These are phyloP conservation scores for Myathropa florea DNA, from an alignment of 2,888 invertebrate species.

Conservation along the genomic window DNA sequence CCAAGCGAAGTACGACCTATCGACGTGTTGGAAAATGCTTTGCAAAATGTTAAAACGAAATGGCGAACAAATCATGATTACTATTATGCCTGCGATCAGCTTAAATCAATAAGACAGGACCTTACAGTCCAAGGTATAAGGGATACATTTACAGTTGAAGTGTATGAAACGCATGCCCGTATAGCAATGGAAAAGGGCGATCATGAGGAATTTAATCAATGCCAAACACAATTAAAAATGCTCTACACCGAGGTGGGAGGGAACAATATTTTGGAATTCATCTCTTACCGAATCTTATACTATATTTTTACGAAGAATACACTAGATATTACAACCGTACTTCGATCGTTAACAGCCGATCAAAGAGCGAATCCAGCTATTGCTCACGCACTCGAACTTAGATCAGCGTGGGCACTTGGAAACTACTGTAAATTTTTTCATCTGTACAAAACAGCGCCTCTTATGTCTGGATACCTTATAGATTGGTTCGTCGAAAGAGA, in stretches of 20 bases:
- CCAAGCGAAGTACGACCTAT: slow-evolving; percentile 95
- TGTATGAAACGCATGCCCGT: slow-evolving; percentile 99
- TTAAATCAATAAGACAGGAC: slow-evolving; percentile 99
- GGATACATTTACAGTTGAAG: slow-evolving; percentile 96
- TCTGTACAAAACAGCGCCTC: slow-evolving; percentile 92
- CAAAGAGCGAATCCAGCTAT: slow-evolving; percentile 92
- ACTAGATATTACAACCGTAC: slow-evolving; percentile 96
- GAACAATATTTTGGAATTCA: slow-evolving; percentile 93
- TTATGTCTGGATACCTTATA: slow-evolving; percentile 97
- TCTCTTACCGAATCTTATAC: slow-evolving; percentile 97
- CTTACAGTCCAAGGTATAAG: slow-evolving; percentile 98
- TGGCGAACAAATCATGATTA: slow-evolving; percentile 97
- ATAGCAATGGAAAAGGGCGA: slow-evolving; percentile 99
- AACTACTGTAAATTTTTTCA: slow-evolving; percentile 97
- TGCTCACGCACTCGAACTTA: slow-evolving; percentile 91
- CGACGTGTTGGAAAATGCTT: slow-evolving; percentile 90
- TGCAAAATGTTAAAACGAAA: slow-evolving; percentile 93
- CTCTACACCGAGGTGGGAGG: slow-evolving; percentile 91
- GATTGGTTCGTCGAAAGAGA: slow-evolving; percentile 99
- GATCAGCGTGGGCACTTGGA: slow-evolving; percentile 95
- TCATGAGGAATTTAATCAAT: slow-evolving; percentile 99
- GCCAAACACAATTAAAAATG: slow-evolving; percentile 98
- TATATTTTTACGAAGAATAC: slow-evolving; percentile 99
- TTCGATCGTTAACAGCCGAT: slow-evolving; percentile 89
- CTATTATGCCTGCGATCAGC: slow-evolving; percentile 97